Percentiles rank a stretch among this genome's conserved stretches.
These are phyloP conservation scores for Chondrosia reniformis DNA, from an alignment of 37 sponge, comb jelly and placozoan species.

Conservation along the genomic window DNA sequence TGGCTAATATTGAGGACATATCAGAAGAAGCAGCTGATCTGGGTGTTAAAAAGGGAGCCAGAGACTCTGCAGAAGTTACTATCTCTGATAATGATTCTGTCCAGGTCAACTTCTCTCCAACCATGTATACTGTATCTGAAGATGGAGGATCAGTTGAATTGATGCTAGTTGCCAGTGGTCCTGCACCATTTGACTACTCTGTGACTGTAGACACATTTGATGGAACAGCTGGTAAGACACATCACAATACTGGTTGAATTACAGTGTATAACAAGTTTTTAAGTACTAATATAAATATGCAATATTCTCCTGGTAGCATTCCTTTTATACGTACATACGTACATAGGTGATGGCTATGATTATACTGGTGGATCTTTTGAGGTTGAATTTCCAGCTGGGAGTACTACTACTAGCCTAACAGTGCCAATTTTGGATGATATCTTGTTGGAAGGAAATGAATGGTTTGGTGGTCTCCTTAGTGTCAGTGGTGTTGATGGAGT, in stretches of 20 bases:
- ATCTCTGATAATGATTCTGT: background rate
- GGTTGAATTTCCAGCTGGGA: constrained; percentile 14
- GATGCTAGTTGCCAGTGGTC: background rate
- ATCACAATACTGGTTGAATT: too few species aligned
- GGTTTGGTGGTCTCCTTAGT: constrained; percentile 7
- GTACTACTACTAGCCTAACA: background rate
- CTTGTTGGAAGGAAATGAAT: constrained; percentile 4
- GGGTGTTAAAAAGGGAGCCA: background rate
- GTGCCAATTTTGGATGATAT: constrained; percentile 10
- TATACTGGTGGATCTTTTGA: constrained; percentile 2
- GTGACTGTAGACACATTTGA: background rate
- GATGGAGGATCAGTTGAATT: background rate
- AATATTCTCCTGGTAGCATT: too few species aligned
- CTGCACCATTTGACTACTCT: background rate
- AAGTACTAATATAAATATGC: too few species aligned
- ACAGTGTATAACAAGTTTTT: too few species aligned
- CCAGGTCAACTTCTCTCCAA: background rate
- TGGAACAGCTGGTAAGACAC: constrained; percentile 7
- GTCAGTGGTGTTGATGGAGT: too few species aligned
- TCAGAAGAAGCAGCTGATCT: too few species aligned
- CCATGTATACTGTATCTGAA: constrained; percentile 19
- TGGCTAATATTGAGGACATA: too few species aligned
- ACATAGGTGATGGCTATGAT: too few species aligned
- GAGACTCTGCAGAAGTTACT: background rate
- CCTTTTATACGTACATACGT: too few species aligned